Conservation (phyloP, 2,797 vertebrate species). For the Champsocephalus esox region DNA sequence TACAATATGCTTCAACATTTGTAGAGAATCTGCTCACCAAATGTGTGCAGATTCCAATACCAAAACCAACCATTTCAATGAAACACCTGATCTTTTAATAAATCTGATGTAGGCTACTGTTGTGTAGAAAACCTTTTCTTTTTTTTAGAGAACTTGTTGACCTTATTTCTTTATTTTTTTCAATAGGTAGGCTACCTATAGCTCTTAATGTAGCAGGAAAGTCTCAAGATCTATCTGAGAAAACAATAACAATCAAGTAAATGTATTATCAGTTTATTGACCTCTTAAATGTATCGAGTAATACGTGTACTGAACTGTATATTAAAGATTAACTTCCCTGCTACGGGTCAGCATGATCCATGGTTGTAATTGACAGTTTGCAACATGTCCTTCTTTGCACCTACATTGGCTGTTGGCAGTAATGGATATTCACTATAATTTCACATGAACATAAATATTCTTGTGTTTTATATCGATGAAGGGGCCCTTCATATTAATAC, state of each 20-base stretch:
- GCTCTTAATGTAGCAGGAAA: not conserved
- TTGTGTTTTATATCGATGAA: too few species aligned
- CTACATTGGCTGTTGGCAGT: not conserved
- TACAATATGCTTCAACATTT: conserved; percentile 9
- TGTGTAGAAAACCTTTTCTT: too few species aligned
- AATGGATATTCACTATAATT: too few species aligned
- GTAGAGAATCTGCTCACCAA: conserved; percentile 4
- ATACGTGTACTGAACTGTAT: not conserved
- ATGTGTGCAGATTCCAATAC: not conserved
- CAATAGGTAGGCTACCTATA: too few species aligned
- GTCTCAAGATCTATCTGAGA: not conserved
- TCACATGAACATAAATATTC: too few species aligned
- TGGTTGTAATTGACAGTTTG: not conserved
- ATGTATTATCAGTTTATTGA: conserved; percentile 37
- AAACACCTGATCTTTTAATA: not conserved
- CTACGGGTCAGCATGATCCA: not conserved
- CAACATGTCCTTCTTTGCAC: not conserved
- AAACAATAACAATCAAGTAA: conserved; percentile 11
- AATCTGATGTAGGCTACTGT: too few species aligned
- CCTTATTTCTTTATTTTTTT: too few species aligned
- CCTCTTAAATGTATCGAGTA: conserved; percentile 35
- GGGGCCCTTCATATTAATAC: too few species aligned
- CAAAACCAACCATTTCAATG: not conserved
- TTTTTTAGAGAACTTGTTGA: too few species aligned
- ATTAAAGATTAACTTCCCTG: conserved; percentile 47